Percentiles rank a stretch among this genome's conserved stretches.
These are phyloP conservation scores for Apostichopus leukothele DNA, from an alignment of 53 echinoderm and acorn worm genomes.

Conservation along the genomic window DNA sequence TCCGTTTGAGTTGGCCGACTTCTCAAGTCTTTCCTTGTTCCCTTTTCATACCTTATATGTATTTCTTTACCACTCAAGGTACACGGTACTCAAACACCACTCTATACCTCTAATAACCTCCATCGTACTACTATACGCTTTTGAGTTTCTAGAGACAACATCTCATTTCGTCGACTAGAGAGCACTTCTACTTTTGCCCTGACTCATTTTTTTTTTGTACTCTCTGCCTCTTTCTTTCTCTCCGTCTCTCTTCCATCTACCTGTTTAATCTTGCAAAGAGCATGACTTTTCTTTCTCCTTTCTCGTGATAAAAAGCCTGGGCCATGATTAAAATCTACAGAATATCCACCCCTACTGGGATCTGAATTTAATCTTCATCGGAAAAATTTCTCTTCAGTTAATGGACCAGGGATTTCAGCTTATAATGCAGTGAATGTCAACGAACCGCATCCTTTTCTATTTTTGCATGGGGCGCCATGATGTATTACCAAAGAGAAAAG, in stretches of 20 bases:
- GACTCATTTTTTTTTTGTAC: not conserved
- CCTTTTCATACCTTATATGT: too few species aligned
- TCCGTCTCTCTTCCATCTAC: not conserved
- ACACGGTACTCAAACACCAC: not conserved
- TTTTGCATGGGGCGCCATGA: not conserved
- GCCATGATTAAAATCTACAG: not conserved
- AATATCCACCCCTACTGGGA: conserved; percentile 28
- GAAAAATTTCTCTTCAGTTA: conserved; percentile 3
- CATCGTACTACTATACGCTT: not conserved
- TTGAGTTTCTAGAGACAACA: not conserved
- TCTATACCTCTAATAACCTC: conserved; percentile 3
- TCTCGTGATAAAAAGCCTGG: not conserved
- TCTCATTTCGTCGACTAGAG: conserved; percentile 12
- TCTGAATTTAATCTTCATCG: conserved; percentile 3
- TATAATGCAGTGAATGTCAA: not conserved
- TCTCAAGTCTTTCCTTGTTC: too few species aligned
- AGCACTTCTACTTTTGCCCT: not conserved
- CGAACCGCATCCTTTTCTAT: not conserved
- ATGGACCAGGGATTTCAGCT: conserved; percentile 15
- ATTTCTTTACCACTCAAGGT: too few species aligned
- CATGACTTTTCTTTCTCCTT: conserved; percentile 6
- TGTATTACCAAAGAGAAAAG: not conserved
- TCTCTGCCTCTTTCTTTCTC: conserved; percentile 21
- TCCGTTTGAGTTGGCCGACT: too few species aligned
- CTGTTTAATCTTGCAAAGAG: conserved; percentile 26